Conservation (phyloP, 2,113 vertebrate species). For the Sprattus sprattus region DNA sequence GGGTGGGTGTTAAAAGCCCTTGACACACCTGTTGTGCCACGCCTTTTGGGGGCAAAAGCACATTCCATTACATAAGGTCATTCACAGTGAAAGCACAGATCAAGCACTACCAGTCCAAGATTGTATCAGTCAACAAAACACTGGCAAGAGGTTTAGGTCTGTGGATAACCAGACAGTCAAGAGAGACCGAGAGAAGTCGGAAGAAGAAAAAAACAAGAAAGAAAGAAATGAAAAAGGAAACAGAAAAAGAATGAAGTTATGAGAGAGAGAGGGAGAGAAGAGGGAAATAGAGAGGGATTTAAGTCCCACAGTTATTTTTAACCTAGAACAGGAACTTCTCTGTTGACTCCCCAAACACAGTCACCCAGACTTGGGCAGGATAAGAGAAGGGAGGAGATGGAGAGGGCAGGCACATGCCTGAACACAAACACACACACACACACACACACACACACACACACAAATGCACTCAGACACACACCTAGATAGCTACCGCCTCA, state of each 20-base stretch:
- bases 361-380: constrained; percentile 48
- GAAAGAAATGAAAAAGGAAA: constrained; percentile 20
- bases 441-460: constrained; percentile 32
- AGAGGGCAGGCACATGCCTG: background rate
- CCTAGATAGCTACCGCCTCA: too few relatives aligned
- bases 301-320: constrained; percentile 69
- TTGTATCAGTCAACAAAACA: background rate
- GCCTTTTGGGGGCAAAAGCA: constrained; percentile 2
- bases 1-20: background rate
- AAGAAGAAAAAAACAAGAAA: background rate
- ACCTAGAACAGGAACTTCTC: constrained; percentile 67
- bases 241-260: constrained; percentile 24
- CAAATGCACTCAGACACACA: constrained; percentile 25
- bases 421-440: constrained; percentile 32
- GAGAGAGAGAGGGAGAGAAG: constrained; percentile 45
- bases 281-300: constrained; percentile 52
- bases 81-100: background rate
- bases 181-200: background rate
- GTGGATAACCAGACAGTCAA: background rate
- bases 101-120: background rate
- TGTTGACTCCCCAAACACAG: constrained; percentile 66
- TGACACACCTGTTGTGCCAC: constrained; percentile 3
- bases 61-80: constrained; percentile 7
- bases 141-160: background rate
- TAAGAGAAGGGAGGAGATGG: constrained; percentile 19